Evolutionary conservation across 2,888 invertebrate species (phyloP).

Genomic region (Aphodius sticticus): DNA sequence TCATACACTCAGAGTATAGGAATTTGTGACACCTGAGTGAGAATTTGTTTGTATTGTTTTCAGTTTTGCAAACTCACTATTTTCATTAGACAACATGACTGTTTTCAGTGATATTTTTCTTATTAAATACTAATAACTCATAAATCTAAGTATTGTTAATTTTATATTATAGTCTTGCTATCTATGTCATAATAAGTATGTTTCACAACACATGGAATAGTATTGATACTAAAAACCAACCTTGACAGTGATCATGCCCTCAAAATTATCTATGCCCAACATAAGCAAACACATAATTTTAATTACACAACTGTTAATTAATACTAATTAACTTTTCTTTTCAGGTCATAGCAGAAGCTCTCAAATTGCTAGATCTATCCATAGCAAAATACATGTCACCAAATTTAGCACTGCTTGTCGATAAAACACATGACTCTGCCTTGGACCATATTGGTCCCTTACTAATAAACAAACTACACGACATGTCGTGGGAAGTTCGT

Average conservation of each 20-base stretch:
- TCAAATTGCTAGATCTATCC: constrained; percentile 74
- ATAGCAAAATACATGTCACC: constrained; percentile 81
- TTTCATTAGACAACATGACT: background rate
- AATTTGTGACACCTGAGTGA: background rate
- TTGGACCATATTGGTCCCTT: constrained; percentile 73
- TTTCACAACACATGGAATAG: too few species aligned
- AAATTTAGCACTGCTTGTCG: constrained; percentile 76
- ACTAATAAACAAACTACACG: constrained; percentile 74
- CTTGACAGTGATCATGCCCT: too few species aligned
- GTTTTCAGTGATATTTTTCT: too few species aligned
- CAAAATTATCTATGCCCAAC: too few species aligned
- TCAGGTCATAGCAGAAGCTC: constrained; percentile 74
- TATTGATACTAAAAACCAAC: too few species aligned
- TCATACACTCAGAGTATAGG: background rate
- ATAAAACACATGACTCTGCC: constrained; percentile 68
- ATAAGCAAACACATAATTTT: too few species aligned
- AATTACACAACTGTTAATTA: too few species aligned
- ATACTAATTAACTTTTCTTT: constrained; percentile 45
- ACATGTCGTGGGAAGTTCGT: constrained; percentile 79
- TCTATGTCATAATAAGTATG: too few species aligned
- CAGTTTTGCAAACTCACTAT: background rate
- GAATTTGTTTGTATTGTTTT: constrained; percentile 8
- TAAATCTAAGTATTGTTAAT: too few species aligned
- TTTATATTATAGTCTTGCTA: too few species aligned
- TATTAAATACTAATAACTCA: too few species aligned